phyloP scores from a whole-genome alignment of 2,797 vertebrate genomes.

The Eulemur albifrons region DNA sequence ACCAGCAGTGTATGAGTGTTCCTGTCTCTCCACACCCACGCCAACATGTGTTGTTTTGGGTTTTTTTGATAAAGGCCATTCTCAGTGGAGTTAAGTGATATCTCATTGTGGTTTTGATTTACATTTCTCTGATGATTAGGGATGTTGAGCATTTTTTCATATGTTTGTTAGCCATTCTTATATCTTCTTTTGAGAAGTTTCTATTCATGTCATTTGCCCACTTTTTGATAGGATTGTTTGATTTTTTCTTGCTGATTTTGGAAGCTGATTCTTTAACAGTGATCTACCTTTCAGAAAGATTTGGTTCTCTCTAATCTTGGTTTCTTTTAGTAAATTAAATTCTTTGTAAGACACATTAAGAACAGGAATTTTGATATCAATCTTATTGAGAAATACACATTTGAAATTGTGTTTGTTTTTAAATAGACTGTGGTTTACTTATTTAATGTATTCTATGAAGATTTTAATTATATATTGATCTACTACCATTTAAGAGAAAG shows the following conservation, averaged over 20 bases:
- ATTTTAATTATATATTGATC: background rate
- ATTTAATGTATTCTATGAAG: background rate
- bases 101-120: no score
- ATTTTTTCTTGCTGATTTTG: background rate
- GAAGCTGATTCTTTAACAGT: background rate
- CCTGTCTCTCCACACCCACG: no score
- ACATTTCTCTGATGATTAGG: no score
- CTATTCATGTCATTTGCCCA: no score
- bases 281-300: background rate
- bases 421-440: background rate
- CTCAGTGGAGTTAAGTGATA: no score
- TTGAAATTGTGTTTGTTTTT: slow-evolving; percentile 5
- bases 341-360: background rate
- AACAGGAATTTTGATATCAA: slow-evolving; percentile 12
- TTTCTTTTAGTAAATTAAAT: slow-evolving; percentile 40
- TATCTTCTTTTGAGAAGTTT: no score
- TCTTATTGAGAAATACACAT: background rate
- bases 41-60: no score
- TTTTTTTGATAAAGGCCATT: no score
- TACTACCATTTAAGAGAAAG: background rate
- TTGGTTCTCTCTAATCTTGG: background rate
- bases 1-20: no score
- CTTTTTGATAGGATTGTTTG: no score
- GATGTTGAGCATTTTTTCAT: no score
- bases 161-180: no score